Evolutionary conservation across 2,113 vertebrate species (phyloP), one percentile per base, ranked within the genome.

Genomic region (Nothobranchius furzeri): DNA sequence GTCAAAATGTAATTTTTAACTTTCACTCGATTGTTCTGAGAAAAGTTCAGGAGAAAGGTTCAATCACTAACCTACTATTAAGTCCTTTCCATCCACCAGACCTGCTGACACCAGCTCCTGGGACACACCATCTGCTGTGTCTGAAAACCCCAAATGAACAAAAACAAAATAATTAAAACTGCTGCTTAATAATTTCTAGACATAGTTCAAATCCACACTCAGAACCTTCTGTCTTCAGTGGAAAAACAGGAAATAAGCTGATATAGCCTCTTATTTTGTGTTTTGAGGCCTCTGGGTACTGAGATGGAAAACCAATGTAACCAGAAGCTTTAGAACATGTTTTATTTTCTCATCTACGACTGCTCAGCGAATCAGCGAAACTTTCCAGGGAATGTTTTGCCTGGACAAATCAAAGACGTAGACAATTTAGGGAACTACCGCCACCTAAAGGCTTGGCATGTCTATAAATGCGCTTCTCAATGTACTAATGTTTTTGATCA

Each of bases 41-140:
- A 11, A 40, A 40, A n/a, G 56, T 30, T 30, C 24, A 7, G 25
- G 0, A 13, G 40, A 8, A 37, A 47, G 50, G 37, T 8, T 52
- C 10, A 15, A 55, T 61, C 12, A 73, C 80, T 94, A 89, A 99
- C 98, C 98, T 94, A 99, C 96, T 83, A 99, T 96, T 88, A 99
- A 88, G 84, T 99, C 97, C 90, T 93, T 95, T 85, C 97, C 97
- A 48, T 99, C 98, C 42, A 98, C 98, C 78, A 99, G 93, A 52
- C 98, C 98, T 12, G 98, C 98, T 59, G 96, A 98, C 91, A 99
- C 98, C 70, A 99, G 95, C 68, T 99, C 98, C 87, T 99, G 98
- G 65, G 98, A 98, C 67, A 99, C 97, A 0, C 97, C 98, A 6
- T 98, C 97, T 64, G 98, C 96, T 37, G 98, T 99, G 93, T 99